Evolutionary conservation across 2,113 vertebrate genomes (phyloP).

Genomic region (Baryphthengus martii): DNA sequence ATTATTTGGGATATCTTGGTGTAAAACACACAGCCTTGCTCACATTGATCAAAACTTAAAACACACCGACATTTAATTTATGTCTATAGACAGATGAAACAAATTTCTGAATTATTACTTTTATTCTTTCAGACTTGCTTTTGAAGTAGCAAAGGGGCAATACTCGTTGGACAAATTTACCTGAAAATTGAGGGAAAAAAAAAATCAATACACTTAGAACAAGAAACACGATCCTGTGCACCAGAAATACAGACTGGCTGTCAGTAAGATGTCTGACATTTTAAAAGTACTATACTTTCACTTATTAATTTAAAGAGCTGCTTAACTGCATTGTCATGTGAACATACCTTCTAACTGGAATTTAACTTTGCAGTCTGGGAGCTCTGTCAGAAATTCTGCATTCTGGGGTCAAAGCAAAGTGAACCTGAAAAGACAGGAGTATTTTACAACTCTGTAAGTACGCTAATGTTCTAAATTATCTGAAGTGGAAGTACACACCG

Average conservation of each 20-base stretch:
- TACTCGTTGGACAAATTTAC: neutral
- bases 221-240: neutral
- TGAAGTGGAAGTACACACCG: neutral
- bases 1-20: too few species aligned
- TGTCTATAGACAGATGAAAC: too few species aligned
- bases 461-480: neutral
- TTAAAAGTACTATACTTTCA: neutral
- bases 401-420: neutral
- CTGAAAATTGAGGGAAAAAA: neutral
- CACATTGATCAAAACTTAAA: too few species aligned
- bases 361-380: neutral
- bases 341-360: neutral
- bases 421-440: neutral
- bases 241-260: neutral
- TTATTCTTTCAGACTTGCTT: neutral
- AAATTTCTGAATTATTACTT: too few species aligned
- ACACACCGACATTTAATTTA: too few species aligned
- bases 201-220: neutral
- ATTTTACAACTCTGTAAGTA: neutral
- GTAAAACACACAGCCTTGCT: too few species aligned
- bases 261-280: neutral
- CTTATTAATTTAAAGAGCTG: neutral
- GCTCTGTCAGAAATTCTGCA: neutral
- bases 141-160: neutral
- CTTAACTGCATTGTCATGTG: neutral